Conservation (phyloP, 2,888 invertebrate species). For the Zonitis immaculata region DNA sequence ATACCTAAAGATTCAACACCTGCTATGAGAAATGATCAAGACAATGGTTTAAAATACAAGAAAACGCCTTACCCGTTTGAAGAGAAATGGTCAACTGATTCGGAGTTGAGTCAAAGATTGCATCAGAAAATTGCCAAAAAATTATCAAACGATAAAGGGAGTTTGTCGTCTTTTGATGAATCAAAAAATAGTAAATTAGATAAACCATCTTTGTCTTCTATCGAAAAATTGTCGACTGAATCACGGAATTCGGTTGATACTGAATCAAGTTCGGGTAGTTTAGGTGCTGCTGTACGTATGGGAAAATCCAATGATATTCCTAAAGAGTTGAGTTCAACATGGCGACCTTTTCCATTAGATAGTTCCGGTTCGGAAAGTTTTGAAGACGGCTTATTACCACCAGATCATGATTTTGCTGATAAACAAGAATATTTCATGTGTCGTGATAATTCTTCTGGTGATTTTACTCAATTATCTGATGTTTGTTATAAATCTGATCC, state of each 20-base stretch:
- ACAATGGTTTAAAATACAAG: constrained; percentile 30
- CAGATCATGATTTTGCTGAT: constrained; percentile 58
- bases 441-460: constrained; percentile 40
- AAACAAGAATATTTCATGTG: constrained; percentile 46
- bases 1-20: constrained; percentile 43
- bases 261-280: constrained; percentile 69
- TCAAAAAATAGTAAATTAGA: constrained; percentile 40
- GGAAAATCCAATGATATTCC: constrained; percentile 55
- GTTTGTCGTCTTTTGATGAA: constrained; percentile 45
- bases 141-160: constrained; percentile 45
- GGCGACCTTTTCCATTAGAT: constrained; percentile 79
- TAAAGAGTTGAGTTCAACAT: constrained; percentile 71
- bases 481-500: constrained; percentile 47
- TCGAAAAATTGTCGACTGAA: constrained; percentile 54
- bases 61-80: constrained; percentile 47
- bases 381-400: constrained; percentile 77
- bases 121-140: constrained; percentile 46
- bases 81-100: constrained; percentile 49
- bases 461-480: constrained; percentile 39
- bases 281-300: constrained; percentile 62
- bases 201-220: constrained; percentile 40
- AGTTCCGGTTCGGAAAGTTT: constrained; percentile 82
- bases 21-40: constrained; percentile 34
- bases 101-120: constrained; percentile 44
- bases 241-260: constrained; percentile 70